Evolutionary conservation across 1,140 invertebrate species (phyloP).

Genomic region (Drosophila repleta): DNA sequence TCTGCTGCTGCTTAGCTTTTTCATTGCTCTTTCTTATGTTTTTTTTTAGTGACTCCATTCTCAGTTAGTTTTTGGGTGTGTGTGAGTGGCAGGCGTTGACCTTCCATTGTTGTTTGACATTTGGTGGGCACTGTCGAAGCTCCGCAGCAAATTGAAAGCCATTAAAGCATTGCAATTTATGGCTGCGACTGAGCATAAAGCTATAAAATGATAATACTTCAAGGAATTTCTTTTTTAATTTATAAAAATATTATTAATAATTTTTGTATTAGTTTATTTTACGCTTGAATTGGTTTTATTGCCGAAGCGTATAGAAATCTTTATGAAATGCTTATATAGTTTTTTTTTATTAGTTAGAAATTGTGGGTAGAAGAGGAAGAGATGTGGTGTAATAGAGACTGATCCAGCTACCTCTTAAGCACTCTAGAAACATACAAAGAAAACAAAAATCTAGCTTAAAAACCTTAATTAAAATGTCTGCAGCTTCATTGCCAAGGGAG

Average conservation of each 20-base stretch:
- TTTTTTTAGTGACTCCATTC: conserved; percentile 24
- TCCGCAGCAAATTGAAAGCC: conserved; percentile 20
- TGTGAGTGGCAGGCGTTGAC: conserved; percentile 44
- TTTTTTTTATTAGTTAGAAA: too few relatives aligned
- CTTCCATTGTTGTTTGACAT: conserved; percentile 57
- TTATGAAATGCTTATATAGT: too few relatives aligned
- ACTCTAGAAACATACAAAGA: too few relatives aligned
- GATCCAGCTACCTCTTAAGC: neutral
- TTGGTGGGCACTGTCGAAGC: conserved; percentile 37
- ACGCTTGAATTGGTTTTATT: neutral
- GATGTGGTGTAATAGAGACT: too few relatives aligned
- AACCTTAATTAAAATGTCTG: too few relatives aligned
- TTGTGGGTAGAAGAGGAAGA: too few relatives aligned
- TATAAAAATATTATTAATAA: neutral
- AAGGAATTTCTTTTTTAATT: neutral
- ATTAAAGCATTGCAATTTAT: conserved; percentile 39
- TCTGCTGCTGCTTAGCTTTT: conserved; percentile 31
- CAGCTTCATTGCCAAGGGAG: too few relatives aligned
- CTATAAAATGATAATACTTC: neutral
- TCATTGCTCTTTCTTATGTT: conserved; percentile 21
- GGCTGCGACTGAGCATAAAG: neutral
- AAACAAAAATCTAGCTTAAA: neutral
- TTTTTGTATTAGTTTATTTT: neutral
- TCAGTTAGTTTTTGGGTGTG: conserved; percentile 26
- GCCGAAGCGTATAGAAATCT: too few relatives aligned